Evolutionary conservation across 2,797 vertebrate genomes (phyloP).

Genomic region (Triplophysa bombifrons): DNA sequence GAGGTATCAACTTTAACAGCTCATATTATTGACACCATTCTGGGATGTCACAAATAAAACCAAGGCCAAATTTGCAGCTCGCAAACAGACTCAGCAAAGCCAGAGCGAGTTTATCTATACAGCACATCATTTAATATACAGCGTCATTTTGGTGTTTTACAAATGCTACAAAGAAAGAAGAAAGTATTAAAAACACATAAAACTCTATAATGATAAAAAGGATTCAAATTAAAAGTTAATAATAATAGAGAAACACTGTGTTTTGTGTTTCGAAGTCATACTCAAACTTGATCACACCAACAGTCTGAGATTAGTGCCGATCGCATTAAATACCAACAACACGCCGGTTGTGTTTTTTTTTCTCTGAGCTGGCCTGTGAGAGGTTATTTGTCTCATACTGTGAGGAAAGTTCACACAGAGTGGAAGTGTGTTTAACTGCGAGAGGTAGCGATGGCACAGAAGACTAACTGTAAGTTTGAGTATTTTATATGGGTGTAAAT

Average conservation of each 20-base stretch:
- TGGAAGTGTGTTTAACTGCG: constrained; percentile 43
- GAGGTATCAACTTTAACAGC: constrained; percentile 15
- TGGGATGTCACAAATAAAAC: constrained; percentile 36
- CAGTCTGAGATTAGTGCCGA: constrained; percentile 43
- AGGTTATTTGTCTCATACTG: constrained; percentile 65
- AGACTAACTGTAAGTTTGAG: constrained; percentile 60
- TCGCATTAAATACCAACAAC: neutral
- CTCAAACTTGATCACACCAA: constrained; percentile 29
- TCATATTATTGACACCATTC: constrained; percentile 34
- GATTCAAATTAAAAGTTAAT: neutral
- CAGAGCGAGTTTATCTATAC: neutral
- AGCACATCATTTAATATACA: neutral
- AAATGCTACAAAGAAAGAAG: neutral
- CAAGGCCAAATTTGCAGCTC: constrained; percentile 32
- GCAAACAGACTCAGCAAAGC: neutral
- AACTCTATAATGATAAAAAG: neutral
- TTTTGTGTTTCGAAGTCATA: constrained; percentile 17
- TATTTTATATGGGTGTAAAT: constrained; percentile 1
- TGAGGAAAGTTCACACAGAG: constrained; percentile 60
- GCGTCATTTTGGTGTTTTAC: neutral
- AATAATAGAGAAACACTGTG: neutral
- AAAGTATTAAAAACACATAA: neutral
- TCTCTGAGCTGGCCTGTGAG: constrained; percentile 64
- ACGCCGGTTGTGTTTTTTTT: constrained; percentile 2
- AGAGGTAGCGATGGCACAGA: constrained; percentile 68